These are phyloP conservation scores for Athalia circularis DNA, from an alignment of 2,888 invertebrate species.

Conservation along the genomic window DNA sequence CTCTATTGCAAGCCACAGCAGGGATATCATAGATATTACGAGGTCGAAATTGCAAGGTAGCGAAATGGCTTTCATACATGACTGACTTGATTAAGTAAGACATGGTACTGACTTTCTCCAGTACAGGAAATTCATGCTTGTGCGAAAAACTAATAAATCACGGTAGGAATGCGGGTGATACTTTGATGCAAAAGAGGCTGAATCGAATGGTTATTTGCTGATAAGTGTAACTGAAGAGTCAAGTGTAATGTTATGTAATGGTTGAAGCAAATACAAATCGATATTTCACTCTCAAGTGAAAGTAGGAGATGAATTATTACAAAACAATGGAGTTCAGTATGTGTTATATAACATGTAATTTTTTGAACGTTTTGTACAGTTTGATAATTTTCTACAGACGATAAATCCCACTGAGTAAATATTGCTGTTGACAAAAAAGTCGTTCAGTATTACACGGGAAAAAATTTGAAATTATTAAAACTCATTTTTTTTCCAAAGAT, in stretches of 20 bases:
- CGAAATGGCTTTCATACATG: not conserved
- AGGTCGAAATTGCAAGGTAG: not conserved
- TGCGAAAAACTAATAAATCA: not conserved
- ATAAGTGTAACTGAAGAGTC: not conserved
- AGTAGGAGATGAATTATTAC: constrained; percentile 19
- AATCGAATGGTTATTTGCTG: not conserved
- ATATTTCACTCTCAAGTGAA: constrained; percentile 32
- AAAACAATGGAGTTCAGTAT: constrained; percentile 5
- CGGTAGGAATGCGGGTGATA: too few species aligned
- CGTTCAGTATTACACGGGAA: too few species aligned
- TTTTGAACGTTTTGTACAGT: not conserved
- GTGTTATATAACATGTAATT: constrained; percentile 6
- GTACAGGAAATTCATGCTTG: not conserved
- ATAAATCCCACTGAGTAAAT: too few species aligned
- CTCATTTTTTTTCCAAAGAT: too few species aligned
- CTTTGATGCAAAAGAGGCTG: not conserved
- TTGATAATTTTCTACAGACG: not conserved
- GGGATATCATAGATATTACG: not conserved
- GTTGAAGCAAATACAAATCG: not conserved
- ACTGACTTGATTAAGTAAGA: constrained; percentile 23
- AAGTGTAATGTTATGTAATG: not conserved
- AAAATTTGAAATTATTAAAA: too few species aligned
- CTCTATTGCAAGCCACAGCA: not conserved
- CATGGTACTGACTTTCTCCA: constrained; percentile 27
- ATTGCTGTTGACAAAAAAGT: too few species aligned